A percentile compares a stretch with the other conserved stretches of the same genome.
Evolutionary conservation across 2,113 vertebrate species (phyloP).

Genomic region (Serinus canaria): DNA sequence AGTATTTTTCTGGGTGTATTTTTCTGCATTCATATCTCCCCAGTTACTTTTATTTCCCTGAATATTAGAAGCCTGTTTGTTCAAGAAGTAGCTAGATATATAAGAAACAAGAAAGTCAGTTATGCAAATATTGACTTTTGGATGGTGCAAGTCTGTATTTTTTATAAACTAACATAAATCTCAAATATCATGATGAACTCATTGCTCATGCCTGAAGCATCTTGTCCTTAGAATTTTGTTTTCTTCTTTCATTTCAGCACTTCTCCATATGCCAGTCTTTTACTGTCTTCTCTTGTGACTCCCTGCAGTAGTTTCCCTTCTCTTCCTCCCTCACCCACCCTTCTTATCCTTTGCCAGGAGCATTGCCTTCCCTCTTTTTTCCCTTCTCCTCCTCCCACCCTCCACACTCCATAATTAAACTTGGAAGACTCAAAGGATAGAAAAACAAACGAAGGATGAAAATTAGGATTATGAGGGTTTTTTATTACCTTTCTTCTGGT

Average conservation of each 20-base stretch:
- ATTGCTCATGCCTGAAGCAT: not conserved
- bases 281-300: accelerated
- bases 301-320: not conserved
- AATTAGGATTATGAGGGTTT: not conserved
- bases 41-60: not conserved
- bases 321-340: not conserved
- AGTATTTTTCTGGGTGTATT: not conserved
- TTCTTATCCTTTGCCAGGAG: not conserved
- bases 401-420: not conserved
- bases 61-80: not conserved
- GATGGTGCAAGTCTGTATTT: not conserved
- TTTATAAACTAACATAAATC: not conserved
- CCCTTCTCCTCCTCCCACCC: not conserved
- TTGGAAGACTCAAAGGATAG: not conserved
- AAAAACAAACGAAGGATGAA: not conserved
- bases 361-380: not conserved
- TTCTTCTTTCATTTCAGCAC: not conserved
- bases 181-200: not conserved
- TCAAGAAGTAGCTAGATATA: not conserved
- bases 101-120: not conserved
- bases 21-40: not conserved
- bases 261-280: not conserved
- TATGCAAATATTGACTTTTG: not conserved
- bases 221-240: not conserved
- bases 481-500: not conserved